Evolutionary conservation across 2,113 vertebrate species (phyloP), one percentile per base, ranked within the genome.

Genomic region (Coturnix japonica): DNA sequence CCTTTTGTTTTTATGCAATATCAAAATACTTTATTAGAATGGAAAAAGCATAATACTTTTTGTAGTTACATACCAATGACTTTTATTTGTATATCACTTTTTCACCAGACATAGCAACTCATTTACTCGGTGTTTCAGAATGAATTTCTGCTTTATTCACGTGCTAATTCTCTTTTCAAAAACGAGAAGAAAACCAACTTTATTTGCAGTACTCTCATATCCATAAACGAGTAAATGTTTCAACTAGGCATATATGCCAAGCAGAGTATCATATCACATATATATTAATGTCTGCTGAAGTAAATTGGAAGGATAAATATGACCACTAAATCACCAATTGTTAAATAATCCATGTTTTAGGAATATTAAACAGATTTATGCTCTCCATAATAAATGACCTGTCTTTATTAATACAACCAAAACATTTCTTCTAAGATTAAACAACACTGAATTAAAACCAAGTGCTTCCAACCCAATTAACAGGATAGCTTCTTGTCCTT

Each of bases 261-360:
- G 22, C 47, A 49, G 47, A 23, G 22, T 49, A 49, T 49, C 47
- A 23, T 49, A 49, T 23, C 47, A 4, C 23, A 49, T 23, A 49
- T 49, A 23, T 49, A 49, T 44, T 6, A 49, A 49, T 3, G n/a
- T 26, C 74, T 84, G 7, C 28, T 54, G 74, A 46, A 43, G 30
- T 72, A 61, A 41, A 15, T 49, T 61, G 25, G 28, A 61, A 46
- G 18, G 70, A 14, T 57, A 90, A 77, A 61, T 65, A 13, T 4
- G 13, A 76, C 28, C 23, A 47, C 70, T 54, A 49, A 64, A 54
- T 25, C 2, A 7, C 43, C 51, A 71, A 53, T 9, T 46, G 21
- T 33, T 35, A 57, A 56, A 56, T 39, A 86, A 47, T 35, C 31
- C 0, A 3, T 39, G 5, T 44, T 69, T 6, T 0, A 1, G 47